Evolutionary conservation across 2,113 vertebrate species (phyloP).

Genomic region (Notarius lentiginosus): DNA sequence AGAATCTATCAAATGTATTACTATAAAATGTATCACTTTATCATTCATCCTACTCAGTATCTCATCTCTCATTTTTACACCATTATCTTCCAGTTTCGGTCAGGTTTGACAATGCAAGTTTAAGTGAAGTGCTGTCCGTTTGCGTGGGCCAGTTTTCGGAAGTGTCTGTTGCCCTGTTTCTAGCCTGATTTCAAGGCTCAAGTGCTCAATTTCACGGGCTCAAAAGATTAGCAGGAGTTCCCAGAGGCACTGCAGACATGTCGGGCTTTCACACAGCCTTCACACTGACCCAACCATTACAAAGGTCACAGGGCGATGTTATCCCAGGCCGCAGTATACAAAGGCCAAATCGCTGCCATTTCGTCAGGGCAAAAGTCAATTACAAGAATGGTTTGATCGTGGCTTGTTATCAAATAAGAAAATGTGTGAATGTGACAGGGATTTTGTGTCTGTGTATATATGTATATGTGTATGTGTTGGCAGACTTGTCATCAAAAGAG

Average conservation of each 20-base stretch:
- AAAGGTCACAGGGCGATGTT: constrained; percentile 42
- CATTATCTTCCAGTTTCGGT: not conserved
- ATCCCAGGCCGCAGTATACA: constrained; percentile 42
- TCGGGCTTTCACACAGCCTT: constrained; percentile 52
- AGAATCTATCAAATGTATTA: not conserved
- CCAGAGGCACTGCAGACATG: constrained; percentile 57
- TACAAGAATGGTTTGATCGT: constrained; percentile 46
- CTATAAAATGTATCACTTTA: not conserved
- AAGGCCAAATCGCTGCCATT: constrained; percentile 50
- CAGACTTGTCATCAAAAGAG: constrained; percentile 1
- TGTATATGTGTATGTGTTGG: constrained; percentile 29
- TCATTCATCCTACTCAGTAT: not conserved
- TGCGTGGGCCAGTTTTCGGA: constrained; percentile 47
- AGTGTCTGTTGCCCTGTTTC: constrained; percentile 49
- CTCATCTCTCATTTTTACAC: not conserved
- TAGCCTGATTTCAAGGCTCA: constrained; percentile 49
- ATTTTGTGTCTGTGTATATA: not conserved
- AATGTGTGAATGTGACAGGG: constrained; percentile 32
- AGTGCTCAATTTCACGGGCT: constrained; percentile 73
- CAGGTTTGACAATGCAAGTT: constrained; percentile 51
- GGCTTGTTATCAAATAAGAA: constrained; percentile 56
- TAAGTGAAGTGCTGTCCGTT: not conserved
- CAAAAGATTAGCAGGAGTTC: constrained; percentile 66
- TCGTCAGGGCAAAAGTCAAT: constrained; percentile 50
- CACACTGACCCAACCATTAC: constrained; percentile 72